Evolutionary conservation across 1,140 invertebrate species (phyloP).

Genomic region (Panagrolaimus sp.): DNA sequence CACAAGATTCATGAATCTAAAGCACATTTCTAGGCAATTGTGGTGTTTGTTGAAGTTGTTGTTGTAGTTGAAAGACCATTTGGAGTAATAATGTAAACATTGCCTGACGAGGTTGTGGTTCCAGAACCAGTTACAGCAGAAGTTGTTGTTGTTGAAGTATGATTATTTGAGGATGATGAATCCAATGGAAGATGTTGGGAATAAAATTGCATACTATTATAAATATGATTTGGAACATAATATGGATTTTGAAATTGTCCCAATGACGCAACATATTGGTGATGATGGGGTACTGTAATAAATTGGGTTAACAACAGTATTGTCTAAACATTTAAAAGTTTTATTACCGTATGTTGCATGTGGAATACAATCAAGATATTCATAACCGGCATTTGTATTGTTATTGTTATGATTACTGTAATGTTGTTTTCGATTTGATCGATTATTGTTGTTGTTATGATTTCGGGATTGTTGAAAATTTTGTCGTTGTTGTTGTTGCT

Average conservation of each 20-base stretch:
- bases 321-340: constrained; percentile 22
- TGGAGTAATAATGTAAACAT: no score
- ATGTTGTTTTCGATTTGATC: not conserved
- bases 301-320: not conserved
- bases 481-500: constrained; percentile 9
- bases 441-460: constrained; percentile 17
- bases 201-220: no score
- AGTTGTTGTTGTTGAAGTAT: no score
- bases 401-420: not conserved
- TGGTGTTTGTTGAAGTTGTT: constrained; percentile 14
- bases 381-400: not conserved
- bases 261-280: constrained; percentile 42
- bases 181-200: no score
- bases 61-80: not conserved
- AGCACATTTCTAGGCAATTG: no score
- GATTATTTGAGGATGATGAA: no score
- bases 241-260: not conserved
- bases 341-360: not conserved
- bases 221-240: not conserved
- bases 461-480: not conserved
- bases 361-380: not conserved
- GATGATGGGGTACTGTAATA: constrained; percentile 57
- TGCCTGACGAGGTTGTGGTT: no score
- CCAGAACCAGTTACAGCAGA: no score
- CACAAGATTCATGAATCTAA: no score